These are phyloP conservation scores for Acleris emargana DNA, from an alignment of 2,888 invertebrate species.

Conservation along the genomic window DNA sequence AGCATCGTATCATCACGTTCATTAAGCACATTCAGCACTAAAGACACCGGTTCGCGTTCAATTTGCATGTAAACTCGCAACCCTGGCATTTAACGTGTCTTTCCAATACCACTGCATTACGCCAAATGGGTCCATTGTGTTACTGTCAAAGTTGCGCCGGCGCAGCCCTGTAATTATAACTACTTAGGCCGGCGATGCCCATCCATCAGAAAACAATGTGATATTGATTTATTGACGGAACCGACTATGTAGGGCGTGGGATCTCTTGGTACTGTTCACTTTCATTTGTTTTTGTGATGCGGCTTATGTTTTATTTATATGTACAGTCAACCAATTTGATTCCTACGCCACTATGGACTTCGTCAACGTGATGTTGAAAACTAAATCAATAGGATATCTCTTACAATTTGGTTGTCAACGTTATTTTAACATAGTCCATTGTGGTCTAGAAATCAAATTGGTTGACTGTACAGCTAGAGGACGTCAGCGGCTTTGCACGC, in stretches of 20 bases:
- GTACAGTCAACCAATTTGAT: too few species aligned
- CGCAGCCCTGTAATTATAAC: conserved; percentile 47
- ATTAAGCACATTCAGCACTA: too few species aligned
- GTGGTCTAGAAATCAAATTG: too few species aligned
- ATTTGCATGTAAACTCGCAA: too few species aligned
- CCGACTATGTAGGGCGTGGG: conserved; percentile 39
- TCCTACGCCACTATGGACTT: too few species aligned
- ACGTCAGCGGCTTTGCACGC: not conserved
- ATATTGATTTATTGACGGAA: conserved; percentile 39
- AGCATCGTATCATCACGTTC: too few species aligned
- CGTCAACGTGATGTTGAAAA: too few species aligned
- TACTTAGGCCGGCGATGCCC: conserved; percentile 41
- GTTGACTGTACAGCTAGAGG: not conserved
- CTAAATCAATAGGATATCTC: too few species aligned
- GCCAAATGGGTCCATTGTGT: conserved; percentile 35
- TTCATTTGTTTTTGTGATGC: conserved; percentile 14
- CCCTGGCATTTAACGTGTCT: too few species aligned
- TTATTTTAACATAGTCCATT: too few species aligned
- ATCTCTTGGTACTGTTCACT: conserved; percentile 27
- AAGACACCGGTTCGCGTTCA: too few species aligned
- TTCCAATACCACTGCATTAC: conserved; percentile 22
- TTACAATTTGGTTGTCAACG: too few species aligned
- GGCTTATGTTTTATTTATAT: not conserved
- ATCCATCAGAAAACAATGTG: conserved; percentile 42
- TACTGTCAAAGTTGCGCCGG: conserved; percentile 64